These are phyloP conservation scores for Drusus annulatus DNA, from an alignment of 1,140 invertebrate genomes.

Conservation along the genomic window DNA sequence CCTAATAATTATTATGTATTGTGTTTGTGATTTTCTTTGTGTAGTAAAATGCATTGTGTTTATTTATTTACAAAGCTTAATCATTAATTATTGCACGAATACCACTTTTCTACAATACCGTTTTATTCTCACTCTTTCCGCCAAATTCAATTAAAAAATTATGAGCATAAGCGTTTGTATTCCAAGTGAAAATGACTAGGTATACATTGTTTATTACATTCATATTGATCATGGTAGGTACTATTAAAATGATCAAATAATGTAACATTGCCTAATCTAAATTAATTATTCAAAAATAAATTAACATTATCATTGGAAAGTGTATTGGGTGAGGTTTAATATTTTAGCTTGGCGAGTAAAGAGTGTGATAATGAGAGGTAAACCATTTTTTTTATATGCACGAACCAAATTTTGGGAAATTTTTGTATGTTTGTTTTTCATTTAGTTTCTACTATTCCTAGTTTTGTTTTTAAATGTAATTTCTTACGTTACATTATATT, in stretches of 20 bases:
- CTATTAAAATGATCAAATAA: no score
- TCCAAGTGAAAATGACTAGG: no score
- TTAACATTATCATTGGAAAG: no score
- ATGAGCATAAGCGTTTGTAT: no score
- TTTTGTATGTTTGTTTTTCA: constrained; percentile 9
- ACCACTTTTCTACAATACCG: constrained; percentile 5
- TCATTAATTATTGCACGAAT: background rate
- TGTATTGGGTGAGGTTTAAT: no score
- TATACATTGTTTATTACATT: no score
- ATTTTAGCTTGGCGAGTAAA: background rate
- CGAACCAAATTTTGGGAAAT: constrained; percentile 4
- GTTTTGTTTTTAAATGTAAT: constrained; percentile 6
- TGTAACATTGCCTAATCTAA: no score
- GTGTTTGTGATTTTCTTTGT: constrained; percentile 13
- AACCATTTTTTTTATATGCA: background rate
- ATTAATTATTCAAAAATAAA: no score
- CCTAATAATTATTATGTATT: background rate
- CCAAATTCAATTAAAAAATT: no score
- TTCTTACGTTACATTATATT: constrained; percentile 9
- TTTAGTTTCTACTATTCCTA: constrained; percentile 2
- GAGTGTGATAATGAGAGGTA: background rate
- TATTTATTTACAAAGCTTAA: constrained; percentile 2
- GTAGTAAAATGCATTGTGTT: constrained; percentile 23
- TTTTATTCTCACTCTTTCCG: constrained; percentile 17
- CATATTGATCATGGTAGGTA: no score